phyloP scores from a whole-genome alignment of 2,113 vertebrate species.

The Notarius lentiginosus region DNA sequence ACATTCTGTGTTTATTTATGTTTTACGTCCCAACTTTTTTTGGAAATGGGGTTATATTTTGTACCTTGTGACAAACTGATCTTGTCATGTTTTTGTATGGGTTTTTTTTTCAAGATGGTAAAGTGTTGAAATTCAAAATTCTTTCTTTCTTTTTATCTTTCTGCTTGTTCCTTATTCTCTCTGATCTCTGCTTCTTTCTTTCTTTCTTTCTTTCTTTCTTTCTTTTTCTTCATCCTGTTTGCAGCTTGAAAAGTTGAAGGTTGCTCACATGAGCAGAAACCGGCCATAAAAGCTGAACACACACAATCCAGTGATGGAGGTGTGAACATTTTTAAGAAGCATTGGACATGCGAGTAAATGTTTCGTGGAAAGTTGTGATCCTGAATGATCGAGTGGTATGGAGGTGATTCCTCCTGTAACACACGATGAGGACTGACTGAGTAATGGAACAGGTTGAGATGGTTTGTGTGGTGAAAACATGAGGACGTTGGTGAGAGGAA shows the following conservation, averaged over 20 bases:
- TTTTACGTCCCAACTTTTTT: too few relatives aligned
- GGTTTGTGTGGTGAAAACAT: neutral
- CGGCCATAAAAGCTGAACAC: neutral
- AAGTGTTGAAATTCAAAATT: too few relatives aligned
- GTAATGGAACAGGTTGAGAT: neutral
- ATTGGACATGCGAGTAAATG: neutral
- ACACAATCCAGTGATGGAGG: neutral
- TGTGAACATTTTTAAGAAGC: neutral
- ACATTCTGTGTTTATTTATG: too few relatives aligned
- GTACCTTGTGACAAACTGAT: too few relatives aligned
- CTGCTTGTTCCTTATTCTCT: neutral
- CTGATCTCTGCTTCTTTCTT: neutral
- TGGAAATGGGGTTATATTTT: too few relatives aligned
- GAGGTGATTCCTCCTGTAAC: neutral
- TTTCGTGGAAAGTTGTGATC: neutral
- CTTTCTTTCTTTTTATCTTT: neutral
- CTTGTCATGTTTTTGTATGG: too few relatives aligned
- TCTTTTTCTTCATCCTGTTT: neutral
- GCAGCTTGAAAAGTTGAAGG: neutral
- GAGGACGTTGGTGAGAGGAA: neutral
- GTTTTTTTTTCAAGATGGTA: too few relatives aligned
- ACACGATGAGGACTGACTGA: too few relatives aligned
- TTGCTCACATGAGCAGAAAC: neutral
- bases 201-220: neutral
- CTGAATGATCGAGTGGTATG: neutral